Evolutionary conservation across 2,888 invertebrate species (phyloP).

Genomic region (Listrodromus nycthemerus): DNA sequence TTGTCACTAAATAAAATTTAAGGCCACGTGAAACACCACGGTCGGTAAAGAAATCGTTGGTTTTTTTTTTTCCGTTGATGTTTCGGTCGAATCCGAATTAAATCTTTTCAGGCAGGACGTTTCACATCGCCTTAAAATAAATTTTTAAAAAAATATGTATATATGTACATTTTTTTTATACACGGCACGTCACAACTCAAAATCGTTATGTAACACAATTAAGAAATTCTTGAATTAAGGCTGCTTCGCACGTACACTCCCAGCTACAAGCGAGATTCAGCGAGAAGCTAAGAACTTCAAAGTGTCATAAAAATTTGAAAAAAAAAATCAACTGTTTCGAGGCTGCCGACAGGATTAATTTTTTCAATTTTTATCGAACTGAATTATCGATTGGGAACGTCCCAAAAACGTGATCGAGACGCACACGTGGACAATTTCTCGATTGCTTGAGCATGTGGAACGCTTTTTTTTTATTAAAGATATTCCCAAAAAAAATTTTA

Average conservation of each 20-base stretch:
- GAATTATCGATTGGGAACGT: neutral
- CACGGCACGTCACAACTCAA: neutral
- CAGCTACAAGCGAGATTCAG: no score
- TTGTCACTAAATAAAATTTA: slow-evolving; percentile 5
- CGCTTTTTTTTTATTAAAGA: neutral
- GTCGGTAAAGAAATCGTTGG: neutral
- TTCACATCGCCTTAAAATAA: no score
- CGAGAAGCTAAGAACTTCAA: no score
- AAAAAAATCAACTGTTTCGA: no score
- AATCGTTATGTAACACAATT: neutral
- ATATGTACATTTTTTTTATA: neutral
- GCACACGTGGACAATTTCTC: slow-evolving; percentile 3
- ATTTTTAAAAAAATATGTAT: no score
- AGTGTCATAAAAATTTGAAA: no score
- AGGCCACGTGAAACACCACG: neutral
- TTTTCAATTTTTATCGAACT: neutral
- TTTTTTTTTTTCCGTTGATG: neutral
- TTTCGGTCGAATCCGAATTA: no score
- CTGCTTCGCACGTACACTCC: no score
- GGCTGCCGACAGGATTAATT: neutral
- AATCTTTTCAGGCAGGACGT: no score
- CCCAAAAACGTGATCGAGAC: no score
- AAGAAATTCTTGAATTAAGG: neutral
- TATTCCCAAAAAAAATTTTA: no score
- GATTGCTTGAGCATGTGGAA: slow-evolving; percentile 10